Conservation (phyloP, 64 coral and sea anemone genomes). For the Pachyseris speciosa region DNA sequence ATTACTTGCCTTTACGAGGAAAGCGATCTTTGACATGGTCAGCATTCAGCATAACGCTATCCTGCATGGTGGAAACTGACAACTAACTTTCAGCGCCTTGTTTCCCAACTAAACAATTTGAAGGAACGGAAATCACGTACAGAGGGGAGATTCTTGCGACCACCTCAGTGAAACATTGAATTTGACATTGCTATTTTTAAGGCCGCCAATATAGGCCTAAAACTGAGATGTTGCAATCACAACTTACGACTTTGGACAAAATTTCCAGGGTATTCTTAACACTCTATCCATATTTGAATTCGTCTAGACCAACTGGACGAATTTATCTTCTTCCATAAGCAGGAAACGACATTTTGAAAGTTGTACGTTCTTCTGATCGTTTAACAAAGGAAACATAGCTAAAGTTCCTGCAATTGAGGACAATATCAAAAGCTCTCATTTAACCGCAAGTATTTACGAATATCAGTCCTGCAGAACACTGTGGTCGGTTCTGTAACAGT, state of each 20-base stretch:
- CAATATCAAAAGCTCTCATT: constrained; percentile 22
- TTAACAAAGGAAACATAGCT: not conserved
- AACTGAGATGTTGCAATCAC: not conserved
- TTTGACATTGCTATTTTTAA: not conserved
- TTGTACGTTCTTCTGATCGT: not conserved
- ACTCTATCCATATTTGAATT: not conserved
- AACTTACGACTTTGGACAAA: not conserved
- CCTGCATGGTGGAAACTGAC: not conserved
- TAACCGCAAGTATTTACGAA: constrained; percentile 30
- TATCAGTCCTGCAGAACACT: constrained; percentile 7
- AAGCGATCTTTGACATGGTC: not conserved
- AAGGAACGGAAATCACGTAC: not conserved
- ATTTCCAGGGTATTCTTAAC: not conserved
- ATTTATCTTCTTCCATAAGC: not conserved
- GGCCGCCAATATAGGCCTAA: not conserved
- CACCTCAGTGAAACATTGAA: not conserved
- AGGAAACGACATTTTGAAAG: not conserved
- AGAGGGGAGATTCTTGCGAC: not conserved
- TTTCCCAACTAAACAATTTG: not conserved
- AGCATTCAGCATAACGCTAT: not conserved
- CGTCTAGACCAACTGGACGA: not conserved
- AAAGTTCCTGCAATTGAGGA: not conserved
- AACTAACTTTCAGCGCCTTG: not conserved
- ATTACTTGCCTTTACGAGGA: constrained; percentile 11
- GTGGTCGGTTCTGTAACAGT: constrained; percentile 20